phyloP scores from a whole-genome alignment of 2,113 vertebrate species.

The Etheostoma spectabile region DNA sequence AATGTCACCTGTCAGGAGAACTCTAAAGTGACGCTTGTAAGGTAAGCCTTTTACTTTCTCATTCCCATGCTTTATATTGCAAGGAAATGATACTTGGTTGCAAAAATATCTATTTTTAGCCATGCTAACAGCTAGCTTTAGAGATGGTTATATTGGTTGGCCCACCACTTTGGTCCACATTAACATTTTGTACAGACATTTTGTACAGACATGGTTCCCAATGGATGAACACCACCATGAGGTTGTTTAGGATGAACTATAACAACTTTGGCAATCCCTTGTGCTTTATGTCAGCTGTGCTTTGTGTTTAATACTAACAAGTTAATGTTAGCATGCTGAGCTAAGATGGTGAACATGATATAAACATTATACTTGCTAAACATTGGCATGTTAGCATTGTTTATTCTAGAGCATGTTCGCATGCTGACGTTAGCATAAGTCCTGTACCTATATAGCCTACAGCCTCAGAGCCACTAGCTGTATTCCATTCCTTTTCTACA shows the following conservation, averaged over 20 bases:
- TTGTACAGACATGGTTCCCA: not conserved
- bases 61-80: not conserved
- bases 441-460: too few relatives aligned
- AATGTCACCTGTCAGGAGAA: constrained; percentile 16
- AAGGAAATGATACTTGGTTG: not conserved
- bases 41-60: not conserved
- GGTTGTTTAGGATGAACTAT: not conserved
- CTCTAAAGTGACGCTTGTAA: not conserved
- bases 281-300: too few relatives aligned
- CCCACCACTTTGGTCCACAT: not conserved
- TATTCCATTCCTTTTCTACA: not conserved
- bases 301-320: not conserved
- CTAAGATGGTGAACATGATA: not conserved
- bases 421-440: not conserved
- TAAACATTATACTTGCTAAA: not conserved
- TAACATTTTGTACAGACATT: not conserved
- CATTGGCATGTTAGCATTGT: not conserved
- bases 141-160: not conserved
- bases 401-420: not conserved
- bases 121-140: not conserved
- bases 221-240: not conserved
- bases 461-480: not conserved
- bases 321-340: not conserved
- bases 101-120: not conserved
- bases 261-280: not conserved